Evolutionary conservation across 1,140 invertebrate species (phyloP), one percentile per base, ranked within the genome.

Genomic region (Orussus abietinus): DNA sequence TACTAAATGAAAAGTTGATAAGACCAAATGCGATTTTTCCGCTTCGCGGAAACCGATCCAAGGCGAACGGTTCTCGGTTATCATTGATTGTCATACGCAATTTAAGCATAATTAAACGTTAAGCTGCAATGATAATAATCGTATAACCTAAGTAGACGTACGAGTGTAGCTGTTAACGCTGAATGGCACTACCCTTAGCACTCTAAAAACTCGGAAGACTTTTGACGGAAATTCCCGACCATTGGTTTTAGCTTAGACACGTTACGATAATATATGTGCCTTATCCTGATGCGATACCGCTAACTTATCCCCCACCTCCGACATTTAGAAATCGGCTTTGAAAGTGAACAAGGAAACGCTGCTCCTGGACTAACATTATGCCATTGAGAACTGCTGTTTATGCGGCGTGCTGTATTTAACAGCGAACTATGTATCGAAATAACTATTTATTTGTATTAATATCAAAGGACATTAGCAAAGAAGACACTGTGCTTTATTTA

Each of bases 231-330:
- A 30, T 36, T 43, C 44, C 44, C 15, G 36, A 33, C 22, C 19
- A 47, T 35, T 40, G 21, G n/a, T 34, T 33, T 32, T 40, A 47
- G 30, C 40, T 25, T 40, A 45, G 20, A 35, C 38, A 43, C 36
- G 45, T 43, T 34, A 42, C 28, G 41, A 47, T 51, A 47, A 50
- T 47, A 44, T 47, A 53, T 49, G 53, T 56, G 53, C 53, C 53
- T 56, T 56, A 56, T 36, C 32, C 50, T 20, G 42, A 45, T 36
- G 41, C 33, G 25, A 47, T 21, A 45, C 29, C 32, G 5, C n/a
- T 29, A 41, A 30, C 21, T 22, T 31, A 12, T 39, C 28, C n/a
- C n/a, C 15, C 11, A 28, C 5, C 41, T 17, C 26, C 28, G 21
- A 46, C 40, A 29, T 19, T 38, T 33, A 18, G 26, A 40, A 15